phyloP scores from a whole-genome alignment of 2,113 vertebrate genomes.

The Numenius arquata region DNA sequence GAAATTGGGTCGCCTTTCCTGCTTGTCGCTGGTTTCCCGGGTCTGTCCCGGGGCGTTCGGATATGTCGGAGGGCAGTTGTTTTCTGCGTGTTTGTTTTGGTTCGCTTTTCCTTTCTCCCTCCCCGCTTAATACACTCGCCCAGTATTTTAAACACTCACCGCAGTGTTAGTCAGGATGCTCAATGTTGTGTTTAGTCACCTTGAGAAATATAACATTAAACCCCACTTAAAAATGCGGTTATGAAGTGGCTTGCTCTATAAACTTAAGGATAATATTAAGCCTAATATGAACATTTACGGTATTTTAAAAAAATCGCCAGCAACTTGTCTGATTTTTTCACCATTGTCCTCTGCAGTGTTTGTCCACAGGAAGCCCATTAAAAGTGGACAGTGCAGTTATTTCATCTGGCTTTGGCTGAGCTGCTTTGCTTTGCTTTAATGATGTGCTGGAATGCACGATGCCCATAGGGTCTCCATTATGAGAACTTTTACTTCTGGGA shows the following conservation, averaged over 20 bases:
- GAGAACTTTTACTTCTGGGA: slow-evolving; percentile 83
- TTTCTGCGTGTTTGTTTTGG: not conserved
- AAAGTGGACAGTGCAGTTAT: slow-evolving; percentile 84
- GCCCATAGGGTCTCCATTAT: slow-evolving; percentile 94
- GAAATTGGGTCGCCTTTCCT: slow-evolving; percentile 24
- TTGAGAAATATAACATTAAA: slow-evolving; percentile 64
- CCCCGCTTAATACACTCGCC: not conserved
- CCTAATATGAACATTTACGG: slow-evolving; percentile 60
- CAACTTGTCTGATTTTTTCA: slow-evolving; percentile 64
- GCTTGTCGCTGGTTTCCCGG: not conserved
- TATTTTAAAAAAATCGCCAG: slow-evolving; percentile 47
- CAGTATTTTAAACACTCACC: not conserved
- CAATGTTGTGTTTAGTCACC: slow-evolving; percentile 45
- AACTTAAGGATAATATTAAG: slow-evolving; percentile 63
- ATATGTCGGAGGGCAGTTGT: not conserved
- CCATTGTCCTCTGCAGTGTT: slow-evolving; percentile 69
- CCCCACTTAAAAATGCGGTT: slow-evolving; percentile 51
- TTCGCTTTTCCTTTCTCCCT: not conserved
- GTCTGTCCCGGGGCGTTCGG: not conserved
- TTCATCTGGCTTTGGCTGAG: slow-evolving; percentile 87
- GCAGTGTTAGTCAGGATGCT: slow-evolving; percentile 19
- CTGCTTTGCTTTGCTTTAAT: slow-evolving; percentile 88
- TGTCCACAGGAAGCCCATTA: slow-evolving; percentile 88
- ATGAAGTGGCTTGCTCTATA: slow-evolving; percentile 64
- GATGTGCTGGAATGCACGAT: slow-evolving; percentile 93